Conservation (phyloP, 30 jellyfish, hydroid and myxozoan species). For the Chrysaora quinquecirrha region DNA sequence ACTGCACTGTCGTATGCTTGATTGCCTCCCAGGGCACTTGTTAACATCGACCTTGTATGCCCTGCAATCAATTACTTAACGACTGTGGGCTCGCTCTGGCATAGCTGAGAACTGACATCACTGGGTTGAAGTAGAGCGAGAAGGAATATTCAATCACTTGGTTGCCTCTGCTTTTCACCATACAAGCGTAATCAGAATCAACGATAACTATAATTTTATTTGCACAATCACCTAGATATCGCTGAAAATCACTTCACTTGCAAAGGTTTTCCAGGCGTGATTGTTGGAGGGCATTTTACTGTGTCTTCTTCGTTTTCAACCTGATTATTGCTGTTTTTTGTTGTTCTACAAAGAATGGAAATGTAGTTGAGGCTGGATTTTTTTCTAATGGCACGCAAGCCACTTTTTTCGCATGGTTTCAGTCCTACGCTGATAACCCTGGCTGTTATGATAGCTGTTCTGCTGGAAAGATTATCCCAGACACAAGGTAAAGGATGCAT, state of each 20-base stretch:
- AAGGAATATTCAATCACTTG: conserved; percentile 34
- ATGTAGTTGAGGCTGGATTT: not conserved
- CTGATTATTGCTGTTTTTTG: not conserved
- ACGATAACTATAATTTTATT: conserved; percentile 23
- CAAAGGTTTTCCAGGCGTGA: not conserved
- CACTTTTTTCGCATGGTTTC: conserved; percentile 64
- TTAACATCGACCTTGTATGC: conserved; percentile 73
- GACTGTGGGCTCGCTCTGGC: conserved; percentile 45
- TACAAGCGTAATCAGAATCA: conserved; percentile 36
- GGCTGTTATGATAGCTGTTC: conserved; percentile 33
- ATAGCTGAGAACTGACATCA: conserved; percentile 72
- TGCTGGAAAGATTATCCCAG: conserved; percentile 26
- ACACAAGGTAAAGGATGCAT: conserved; percentile 26
- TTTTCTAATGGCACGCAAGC: conserved; percentile 55
- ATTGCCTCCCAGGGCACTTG: conserved; percentile 40
- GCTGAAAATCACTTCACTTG: not conserved
- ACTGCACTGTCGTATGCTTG: conserved; percentile 70
- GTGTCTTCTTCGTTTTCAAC: too few relatives aligned
- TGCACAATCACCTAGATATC: conserved; percentile 28
- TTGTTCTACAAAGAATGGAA: conserved; percentile 6
- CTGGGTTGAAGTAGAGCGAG: conserved; percentile 69
- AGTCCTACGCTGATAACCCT: conserved; percentile 52
- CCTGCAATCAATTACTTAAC: conserved; percentile 75
- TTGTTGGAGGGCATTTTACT: too few relatives aligned
- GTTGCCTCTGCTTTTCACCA: conserved; percentile 46